Conservation (phyloP, 2,113 vertebrate genomes). For the Rhegmatorhina hoffmannsi region DNA sequence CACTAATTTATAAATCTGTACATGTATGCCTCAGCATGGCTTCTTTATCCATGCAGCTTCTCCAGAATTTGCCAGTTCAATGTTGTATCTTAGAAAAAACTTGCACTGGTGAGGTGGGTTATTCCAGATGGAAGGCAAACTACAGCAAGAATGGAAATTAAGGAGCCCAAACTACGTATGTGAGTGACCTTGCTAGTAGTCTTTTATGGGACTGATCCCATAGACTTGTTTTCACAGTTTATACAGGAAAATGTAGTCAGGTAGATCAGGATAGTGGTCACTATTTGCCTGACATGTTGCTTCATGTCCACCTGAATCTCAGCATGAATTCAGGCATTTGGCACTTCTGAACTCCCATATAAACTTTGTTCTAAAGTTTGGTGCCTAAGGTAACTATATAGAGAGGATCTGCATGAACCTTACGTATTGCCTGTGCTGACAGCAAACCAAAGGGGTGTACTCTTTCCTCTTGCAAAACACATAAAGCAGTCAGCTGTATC, state of each 20-base stretch:
- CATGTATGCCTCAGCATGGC: neutral
- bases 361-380: neutral
- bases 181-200: neutral
- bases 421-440: neutral
- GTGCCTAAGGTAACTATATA: neutral
- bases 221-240: neutral
- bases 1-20: neutral
- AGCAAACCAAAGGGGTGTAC: neutral
- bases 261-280: neutral
- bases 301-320: neutral
- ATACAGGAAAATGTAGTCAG: neutral
- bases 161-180: neutral
- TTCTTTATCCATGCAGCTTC: neutral
- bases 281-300: neutral
- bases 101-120: neutral
- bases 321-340: accelerated
- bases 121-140: neutral
- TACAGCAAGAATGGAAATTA: neutral
- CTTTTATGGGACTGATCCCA: neutral
- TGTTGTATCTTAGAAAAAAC: neutral
- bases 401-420: neutral
- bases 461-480: neutral
- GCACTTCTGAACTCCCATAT: neutral
- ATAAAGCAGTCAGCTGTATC: neutral
- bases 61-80: neutral